Evolutionary conservation across 2,888 invertebrate genomes (phyloP).

Genomic region (Euphydryas editha): DNA sequence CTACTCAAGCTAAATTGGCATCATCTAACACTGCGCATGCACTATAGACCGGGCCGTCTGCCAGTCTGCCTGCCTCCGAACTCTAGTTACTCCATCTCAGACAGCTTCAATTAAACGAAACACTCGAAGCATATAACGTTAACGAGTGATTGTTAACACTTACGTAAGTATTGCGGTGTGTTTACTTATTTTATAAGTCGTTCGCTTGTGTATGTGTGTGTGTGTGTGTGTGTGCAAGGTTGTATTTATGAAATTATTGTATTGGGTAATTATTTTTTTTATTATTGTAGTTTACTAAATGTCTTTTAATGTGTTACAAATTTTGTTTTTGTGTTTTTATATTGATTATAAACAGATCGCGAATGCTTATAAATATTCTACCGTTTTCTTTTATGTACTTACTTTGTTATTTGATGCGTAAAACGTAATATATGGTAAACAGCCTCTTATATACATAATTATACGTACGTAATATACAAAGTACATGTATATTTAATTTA

Average conservation of each 20-base stretch:
- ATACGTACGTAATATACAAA: no score
- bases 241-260: not conserved
- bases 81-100: not conserved
- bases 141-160: constrained; percentile 19
- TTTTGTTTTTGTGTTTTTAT: no score
- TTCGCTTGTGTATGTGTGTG: not conserved
- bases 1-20: not conserved
- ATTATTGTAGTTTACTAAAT: no score
- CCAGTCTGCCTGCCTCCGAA: constrained; percentile 1
- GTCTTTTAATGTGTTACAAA: no score
- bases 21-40: not conserved
- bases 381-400: no score
- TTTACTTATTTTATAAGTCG: constrained; percentile 7
- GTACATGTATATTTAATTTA: no score
- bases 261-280: no score
- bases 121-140: not conserved
- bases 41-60: not conserved
- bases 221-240: not conserved
- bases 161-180: constrained; percentile 21
- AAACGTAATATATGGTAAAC: no score
- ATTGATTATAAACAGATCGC: no score
- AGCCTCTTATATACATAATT: no score
- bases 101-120: not conserved
- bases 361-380: no score
- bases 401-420: no score